Percentiles rank a stretch among this genome's conserved stretches.
phyloP scores from a whole-genome alignment of 2,797 vertebrate species.

The Halcyon chelicuti region DNA sequence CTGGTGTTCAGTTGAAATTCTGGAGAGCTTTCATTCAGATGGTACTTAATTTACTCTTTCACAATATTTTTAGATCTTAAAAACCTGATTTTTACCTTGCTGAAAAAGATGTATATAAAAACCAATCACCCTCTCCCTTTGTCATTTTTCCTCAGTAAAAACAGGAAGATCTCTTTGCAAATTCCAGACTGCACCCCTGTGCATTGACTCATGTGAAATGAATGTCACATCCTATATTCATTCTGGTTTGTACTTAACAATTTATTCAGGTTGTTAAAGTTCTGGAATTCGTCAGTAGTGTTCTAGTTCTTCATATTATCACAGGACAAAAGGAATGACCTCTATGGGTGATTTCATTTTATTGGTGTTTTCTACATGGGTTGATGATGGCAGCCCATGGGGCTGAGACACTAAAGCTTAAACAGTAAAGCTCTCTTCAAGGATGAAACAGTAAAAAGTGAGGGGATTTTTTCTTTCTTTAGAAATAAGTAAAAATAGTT shows the following conservation, averaged over 20 bases:
- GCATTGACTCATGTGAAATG: conserved; percentile 34
- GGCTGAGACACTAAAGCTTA: conserved; percentile 36
- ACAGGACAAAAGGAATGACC: conserved; percentile 57
- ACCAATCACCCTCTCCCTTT: background rate
- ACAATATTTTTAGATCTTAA: background rate
- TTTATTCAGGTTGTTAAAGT: conserved; percentile 67
- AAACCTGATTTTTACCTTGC: background rate
- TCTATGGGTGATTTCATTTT: conserved; percentile 63
- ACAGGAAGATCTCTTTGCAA: background rate
- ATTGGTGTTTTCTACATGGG: conserved; percentile 58
- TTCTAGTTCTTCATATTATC: conserved; percentile 40
- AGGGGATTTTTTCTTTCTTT: conserved; percentile 11
- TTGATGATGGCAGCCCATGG: conserved; percentile 45
- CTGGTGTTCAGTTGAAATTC: background rate
- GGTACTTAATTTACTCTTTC: background rate
- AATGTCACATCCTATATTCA: conserved; percentile 42
- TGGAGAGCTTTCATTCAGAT: background rate
- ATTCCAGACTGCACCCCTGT: background rate
- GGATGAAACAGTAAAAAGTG: conserved; percentile 55
- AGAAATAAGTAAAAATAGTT: conserved; percentile 50
- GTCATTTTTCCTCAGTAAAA: conserved; percentile 6
- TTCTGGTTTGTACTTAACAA: conserved; percentile 23
- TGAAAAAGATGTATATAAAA: background rate
- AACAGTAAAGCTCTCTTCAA: conserved; percentile 53
- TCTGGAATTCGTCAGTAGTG: conserved; percentile 43